Evolutionary conservation across 2,888 invertebrate genomes (phyloP), one percentile per base, ranked within the genome.

Genomic region (Coelinius sp.): DNA sequence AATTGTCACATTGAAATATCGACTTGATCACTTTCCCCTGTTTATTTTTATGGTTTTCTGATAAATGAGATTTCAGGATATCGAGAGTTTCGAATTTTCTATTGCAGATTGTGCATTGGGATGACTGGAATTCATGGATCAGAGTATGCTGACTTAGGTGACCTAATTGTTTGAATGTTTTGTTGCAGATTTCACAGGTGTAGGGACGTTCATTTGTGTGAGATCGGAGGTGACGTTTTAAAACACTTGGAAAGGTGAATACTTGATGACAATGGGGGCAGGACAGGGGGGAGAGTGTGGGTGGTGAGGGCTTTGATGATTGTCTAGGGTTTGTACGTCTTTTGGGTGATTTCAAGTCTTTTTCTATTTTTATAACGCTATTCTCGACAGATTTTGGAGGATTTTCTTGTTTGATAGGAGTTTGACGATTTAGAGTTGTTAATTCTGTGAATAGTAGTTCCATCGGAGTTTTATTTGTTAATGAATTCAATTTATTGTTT

Each of bases 1-100:
- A 91, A 10, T 81, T 86, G 0, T 89, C 89, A 71, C 91, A 91
- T 17, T 84, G 83, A 70, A 81, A 84, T 0, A 84, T 84, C 20
- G 83, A 83, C 59, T 77, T 78, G 10, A 74, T 64, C 1, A 79
- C 77, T 17, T 71, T 73, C 10, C 68, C 49, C 12, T 71, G 65
- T 17, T 68, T 68, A 6, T 64, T n/a, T 0, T 56, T 64, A 0
- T 75, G 70, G 4, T 78, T 75, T 2, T 75, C 75, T 5, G 78
- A 75, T 3, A 80, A 73, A 59, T 85, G 85, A 3, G 76, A 41
- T 20, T 82, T 84, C 3, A 85, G 66, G 1, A 75, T 56, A 4
- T 83, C 79, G 8, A 84, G 67, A 0, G 82, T 78, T 0, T 81
- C 81, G 38, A 84, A 83, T 52, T 81, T 83, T 0, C 75, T 62